These are phyloP conservation scores for Bolinopsis microptera DNA, from an alignment of 37 sponge, comb jelly and placozoan species.

Conservation along the genomic window DNA sequence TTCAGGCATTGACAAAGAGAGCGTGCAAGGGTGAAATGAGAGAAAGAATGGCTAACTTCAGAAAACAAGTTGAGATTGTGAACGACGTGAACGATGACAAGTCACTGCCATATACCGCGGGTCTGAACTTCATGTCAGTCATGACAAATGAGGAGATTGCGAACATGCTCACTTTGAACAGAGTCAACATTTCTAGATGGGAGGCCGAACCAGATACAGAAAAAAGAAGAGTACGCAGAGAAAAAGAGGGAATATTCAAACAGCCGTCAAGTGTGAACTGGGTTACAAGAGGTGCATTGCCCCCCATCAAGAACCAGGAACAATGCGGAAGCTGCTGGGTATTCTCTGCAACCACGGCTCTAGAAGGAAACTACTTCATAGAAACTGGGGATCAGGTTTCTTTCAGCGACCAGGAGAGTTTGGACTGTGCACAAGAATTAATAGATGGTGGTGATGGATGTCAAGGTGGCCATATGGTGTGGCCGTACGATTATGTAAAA, in stretches of 20 bases:
- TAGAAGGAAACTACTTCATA: constrained; percentile 31
- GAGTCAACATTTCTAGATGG: not conserved
- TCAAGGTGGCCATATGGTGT: not conserved
- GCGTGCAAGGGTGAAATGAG: not conserved
- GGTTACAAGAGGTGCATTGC: not conserved
- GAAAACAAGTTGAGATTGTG: not conserved
- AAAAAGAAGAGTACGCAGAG: not conserved
- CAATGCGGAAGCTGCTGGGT: constrained; percentile 1
- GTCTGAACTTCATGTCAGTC: constrained; percentile 36
- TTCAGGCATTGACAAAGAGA: not conserved
- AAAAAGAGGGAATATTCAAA: not conserved
- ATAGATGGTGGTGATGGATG: not conserved
- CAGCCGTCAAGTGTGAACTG: not conserved
- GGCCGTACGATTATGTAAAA: not conserved
- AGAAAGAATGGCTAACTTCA: constrained; percentile 4
- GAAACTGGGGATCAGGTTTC: not conserved
- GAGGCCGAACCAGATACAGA: not conserved
- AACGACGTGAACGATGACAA: not conserved
- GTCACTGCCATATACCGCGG: not conserved
- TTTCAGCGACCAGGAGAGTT: constrained; percentile 14
- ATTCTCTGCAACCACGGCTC: not conserved
- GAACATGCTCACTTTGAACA: not conserved
- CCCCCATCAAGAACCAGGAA: not conserved
- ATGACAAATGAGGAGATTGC: not conserved
- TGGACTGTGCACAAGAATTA: not conserved